These are phyloP conservation scores for Trisateles emortualis DNA, from an alignment of 2,888 invertebrate species.

Conservation along the genomic window DNA sequence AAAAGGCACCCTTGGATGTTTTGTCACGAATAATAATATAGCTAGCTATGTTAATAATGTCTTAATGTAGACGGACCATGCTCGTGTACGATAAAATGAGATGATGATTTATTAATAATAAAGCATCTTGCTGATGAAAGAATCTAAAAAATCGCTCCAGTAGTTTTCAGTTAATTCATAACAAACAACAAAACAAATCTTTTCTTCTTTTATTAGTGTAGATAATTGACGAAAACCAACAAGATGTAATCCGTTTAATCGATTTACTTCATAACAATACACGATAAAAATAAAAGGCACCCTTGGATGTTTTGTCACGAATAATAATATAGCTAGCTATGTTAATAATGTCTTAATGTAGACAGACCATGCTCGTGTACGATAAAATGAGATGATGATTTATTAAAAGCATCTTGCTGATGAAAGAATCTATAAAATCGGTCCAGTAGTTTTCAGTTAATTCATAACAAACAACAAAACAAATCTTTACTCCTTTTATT, in stretches of 20 bases:
- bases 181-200: too few species aligned
- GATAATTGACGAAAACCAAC: neutral
- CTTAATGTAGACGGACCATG: constrained; percentile 14
- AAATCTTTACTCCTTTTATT: too few species aligned
- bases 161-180: too few species aligned
- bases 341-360: constrained; percentile 1
- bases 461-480: too few species aligned
- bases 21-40: neutral
- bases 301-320: neutral
- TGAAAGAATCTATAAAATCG: too few species aligned
- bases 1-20: constrained; percentile 12
- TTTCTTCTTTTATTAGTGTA: too few species aligned
- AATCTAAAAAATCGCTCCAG: too few species aligned
- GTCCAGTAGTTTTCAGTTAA: too few species aligned
- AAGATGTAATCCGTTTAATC: neutral
- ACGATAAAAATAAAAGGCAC: constrained; percentile 18
- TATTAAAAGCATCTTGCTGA: too few species aligned
- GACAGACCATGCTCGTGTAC: constrained; percentile 20
- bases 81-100: constrained; percentile 46
- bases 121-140: too few species aligned
- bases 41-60: neutral
- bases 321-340: neutral
- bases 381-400: too few species aligned
- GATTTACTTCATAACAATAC: neutral
- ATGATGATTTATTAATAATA: too few species aligned